Percentiles rank a stretch among this genome's conserved stretches.
Evolutionary conservation across 2,797 vertebrate species (phyloP).

Genomic region (Phyllotis vaccarum): DNA sequence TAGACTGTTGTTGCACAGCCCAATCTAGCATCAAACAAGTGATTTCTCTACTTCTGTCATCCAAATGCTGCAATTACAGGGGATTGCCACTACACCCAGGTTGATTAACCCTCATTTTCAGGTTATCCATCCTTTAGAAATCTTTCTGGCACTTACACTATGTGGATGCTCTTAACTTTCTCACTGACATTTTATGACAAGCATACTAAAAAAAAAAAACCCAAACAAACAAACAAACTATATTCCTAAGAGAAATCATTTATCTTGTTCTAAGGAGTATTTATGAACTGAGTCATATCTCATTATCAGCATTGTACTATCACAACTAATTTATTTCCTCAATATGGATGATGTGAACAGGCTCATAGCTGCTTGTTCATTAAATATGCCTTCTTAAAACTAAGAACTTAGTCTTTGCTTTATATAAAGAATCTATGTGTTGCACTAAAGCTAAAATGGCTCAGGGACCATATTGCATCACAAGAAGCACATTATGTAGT

Average conservation of each 20-base stretch:
- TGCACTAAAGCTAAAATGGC: not conserved
- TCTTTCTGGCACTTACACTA: not conserved
- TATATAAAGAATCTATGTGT: not conserved
- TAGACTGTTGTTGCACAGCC: not conserved
- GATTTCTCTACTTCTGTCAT: not conserved
- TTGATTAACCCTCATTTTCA: not conserved
- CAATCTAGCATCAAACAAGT: not conserved
- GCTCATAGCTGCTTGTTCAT: constrained; percentile 8
- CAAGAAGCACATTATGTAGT: not conserved
- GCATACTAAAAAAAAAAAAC: not conserved
- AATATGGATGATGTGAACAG: not conserved
- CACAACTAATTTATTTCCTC: constrained; percentile 59
- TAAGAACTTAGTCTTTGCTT: constrained; percentile 1
- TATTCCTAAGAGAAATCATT: not conserved
- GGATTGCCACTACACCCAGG: not conserved
- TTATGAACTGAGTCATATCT: not conserved
- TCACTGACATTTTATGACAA: not conserved
- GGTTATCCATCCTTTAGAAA: not conserved
- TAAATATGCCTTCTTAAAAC: constrained; percentile 41
- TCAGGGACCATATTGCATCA: too few species aligned
- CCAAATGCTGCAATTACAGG: not conserved
- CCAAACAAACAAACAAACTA: too few species aligned
- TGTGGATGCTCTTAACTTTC: not conserved
- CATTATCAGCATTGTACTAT: not conserved
- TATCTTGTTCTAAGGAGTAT: not conserved